Percentiles rank a stretch among this genome's conserved stretches.
phyloP scores from a whole-genome alignment of 1,140 invertebrate genomes.

The Periplaneta americana region DNA sequence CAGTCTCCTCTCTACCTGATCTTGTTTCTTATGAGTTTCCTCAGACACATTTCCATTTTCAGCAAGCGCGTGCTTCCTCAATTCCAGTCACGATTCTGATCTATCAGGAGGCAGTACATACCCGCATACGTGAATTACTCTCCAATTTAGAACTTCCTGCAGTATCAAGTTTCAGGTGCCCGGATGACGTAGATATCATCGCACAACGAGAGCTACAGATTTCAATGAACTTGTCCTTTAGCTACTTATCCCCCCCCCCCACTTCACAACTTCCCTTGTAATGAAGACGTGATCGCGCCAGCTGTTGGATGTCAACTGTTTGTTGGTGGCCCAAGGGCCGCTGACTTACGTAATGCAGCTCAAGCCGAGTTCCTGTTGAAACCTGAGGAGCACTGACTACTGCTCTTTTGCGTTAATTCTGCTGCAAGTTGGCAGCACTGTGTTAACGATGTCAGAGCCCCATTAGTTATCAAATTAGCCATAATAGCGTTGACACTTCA shows the following conservation, averaged over 20 bases:
- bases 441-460: no score
- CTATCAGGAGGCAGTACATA: neutral
- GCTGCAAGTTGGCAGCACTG: no score
- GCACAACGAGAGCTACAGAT: neutral
- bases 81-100: neutral
- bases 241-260: no score
- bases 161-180: neutral
- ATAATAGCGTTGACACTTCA: no score
- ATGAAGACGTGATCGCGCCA: neutral
- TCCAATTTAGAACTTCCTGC: neutral
- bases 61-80: neutral
- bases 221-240: neutral
- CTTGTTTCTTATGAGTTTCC: no score
- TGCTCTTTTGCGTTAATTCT: no score
- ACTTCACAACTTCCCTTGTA: neutral
- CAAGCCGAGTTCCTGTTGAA: no score
- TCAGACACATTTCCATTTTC: no score
- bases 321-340: neutral
- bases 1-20: no score
- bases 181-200: neutral
- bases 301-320: neutral
- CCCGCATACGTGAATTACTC: neutral
- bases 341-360: no score
- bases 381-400: no score
- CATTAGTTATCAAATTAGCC: no score